Evolutionary conservation across 2,797 vertebrate genomes (phyloP).

Genomic region (Tenualosa ilisha): DNA sequence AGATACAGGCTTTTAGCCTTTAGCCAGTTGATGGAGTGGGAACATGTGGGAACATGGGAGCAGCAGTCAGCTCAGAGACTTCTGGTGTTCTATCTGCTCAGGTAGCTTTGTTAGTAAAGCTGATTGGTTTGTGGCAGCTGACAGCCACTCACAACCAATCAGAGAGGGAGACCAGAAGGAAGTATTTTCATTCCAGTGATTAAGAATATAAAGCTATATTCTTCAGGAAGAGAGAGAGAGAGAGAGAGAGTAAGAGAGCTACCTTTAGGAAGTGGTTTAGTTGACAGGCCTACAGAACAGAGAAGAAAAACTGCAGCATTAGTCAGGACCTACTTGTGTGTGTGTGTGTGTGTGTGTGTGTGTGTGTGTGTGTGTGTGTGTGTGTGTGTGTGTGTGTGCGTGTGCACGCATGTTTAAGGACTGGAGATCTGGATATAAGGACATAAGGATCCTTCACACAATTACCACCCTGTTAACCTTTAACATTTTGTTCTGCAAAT

Average conservation of each 20-base stretch:
- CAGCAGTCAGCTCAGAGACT: neutral
- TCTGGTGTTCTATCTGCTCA: neutral
- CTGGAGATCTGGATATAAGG: neutral
- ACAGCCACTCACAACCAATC: slow-evolving; percentile 70
- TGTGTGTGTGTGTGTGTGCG: slow-evolving; percentile 13
- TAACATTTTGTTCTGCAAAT: neutral
- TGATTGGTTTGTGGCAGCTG: slow-evolving; percentile 71
- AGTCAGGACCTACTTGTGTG: slow-evolving; percentile 42
- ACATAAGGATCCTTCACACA: neutral
- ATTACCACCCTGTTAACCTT: neutral
- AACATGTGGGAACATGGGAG: neutral
- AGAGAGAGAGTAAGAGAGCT: slow-evolving; percentile 55
- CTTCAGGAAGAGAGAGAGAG: slow-evolving; percentile 12
- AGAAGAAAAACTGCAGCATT: slow-evolving; percentile 66
- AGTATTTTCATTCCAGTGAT: neutral
- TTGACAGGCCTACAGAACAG: slow-evolving; percentile 77
- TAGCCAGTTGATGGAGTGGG: neutral
- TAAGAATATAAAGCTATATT: neutral
- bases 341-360: slow-evolving; percentile 32
- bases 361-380: slow-evolving; percentile 6
- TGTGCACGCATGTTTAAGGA: neutral
- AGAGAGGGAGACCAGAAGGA: slow-evolving; percentile 33
- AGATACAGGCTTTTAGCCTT: slow-evolving; percentile 6
- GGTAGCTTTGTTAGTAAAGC: slow-evolving; percentile 73
- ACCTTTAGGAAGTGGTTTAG: slow-evolving; percentile 83